Evolutionary conservation across 2,888 invertebrate species (phyloP).

Genomic region (Allophyes oxyacanthae): DNA sequence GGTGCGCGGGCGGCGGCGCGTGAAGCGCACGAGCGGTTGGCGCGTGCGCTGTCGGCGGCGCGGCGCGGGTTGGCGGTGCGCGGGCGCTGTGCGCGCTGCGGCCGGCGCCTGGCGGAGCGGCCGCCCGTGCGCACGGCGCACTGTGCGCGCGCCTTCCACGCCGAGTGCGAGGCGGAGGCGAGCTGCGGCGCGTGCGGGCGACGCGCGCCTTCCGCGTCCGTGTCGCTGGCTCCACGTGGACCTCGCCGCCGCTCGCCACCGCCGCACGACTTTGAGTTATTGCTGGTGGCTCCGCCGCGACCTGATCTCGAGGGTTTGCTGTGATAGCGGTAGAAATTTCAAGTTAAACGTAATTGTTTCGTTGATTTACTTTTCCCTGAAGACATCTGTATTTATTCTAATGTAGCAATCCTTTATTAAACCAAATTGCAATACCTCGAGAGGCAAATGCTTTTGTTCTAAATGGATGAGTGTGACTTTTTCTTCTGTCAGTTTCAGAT

Average conservation of each 20-base stretch:
- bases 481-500: no score
- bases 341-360: not conserved
- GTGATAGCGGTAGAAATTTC: not conserved
- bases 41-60: slow-evolving; percentile 71
- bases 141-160: slow-evolving; percentile 78
- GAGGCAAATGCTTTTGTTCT: no score
- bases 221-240: slow-evolving; percentile 57
- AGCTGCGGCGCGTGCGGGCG: slow-evolving; percentile 74
- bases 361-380: not conserved
- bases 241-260: slow-evolving; percentile 71
- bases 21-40: slow-evolving; percentile 68
- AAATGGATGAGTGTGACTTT: no score
- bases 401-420: not conserved
- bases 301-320: slow-evolving; percentile 36
- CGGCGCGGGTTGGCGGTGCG: slow-evolving; percentile 74
- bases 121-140: slow-evolving; percentile 71
- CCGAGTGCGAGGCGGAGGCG: slow-evolving; percentile 66
- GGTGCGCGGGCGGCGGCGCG: slow-evolving; percentile 62
- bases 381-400: not conserved
- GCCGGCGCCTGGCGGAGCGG: slow-evolving; percentile 60
- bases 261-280: slow-evolving; percentile 81
- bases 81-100: slow-evolving; percentile 74
- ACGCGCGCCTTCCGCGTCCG: slow-evolving; percentile 57
- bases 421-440: no score
- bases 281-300: slow-evolving; percentile 24